Evolutionary conservation across 2,888 invertebrate species (phyloP), one percentile per base, ranked within the genome.

Genomic region (Eueremaeus valkanovi): DNA sequence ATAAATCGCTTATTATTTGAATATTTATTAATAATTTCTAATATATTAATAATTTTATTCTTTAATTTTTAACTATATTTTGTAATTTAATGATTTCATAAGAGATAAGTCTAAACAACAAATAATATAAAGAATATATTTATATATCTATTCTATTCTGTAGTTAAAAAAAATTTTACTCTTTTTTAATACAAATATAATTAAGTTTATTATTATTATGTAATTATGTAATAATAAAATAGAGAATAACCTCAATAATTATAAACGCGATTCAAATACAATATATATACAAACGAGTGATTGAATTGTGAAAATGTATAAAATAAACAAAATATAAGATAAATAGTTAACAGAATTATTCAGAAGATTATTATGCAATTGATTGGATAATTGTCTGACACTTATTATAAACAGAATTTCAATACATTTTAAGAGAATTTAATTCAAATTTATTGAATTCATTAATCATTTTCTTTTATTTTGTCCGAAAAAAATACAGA

Each of bases 201-300:
- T 13, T n/a, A 8, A 21, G n/a, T 18, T 40, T 49, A 18, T 16
- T 16, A 21, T 51, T 51, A 51, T 51, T 51, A 21, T 51, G 51
- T 5, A 51, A 51, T 51, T 21, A 36, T 36, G 36, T 36, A 51
- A 51, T 51, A 51, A n/a, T n/a, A n/a, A n/a, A 51, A 51, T n/a
- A 51, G 51, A 51, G 51, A 51, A 51, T 51, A 51, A 51, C 51
- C 51, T 21, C n/a, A 51, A 51, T 51, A 51, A 51, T 51, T 51
- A 51, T 21, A 21, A 51, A n/a, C 24, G 3, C 3, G 24, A 21
- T 18, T 49, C 21, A 3, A 3, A 51, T 6, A 45, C 45, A 45
- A 45, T 45, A 36, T 49, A 21, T 5, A n/a, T 51, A 1, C 3
- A 21, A 55, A 55, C 18, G 45, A 45, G 18, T 45, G 45, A 11